Base-by-base conservation (phyloP, 2,888 invertebrate species). In the Lomographa bimaculata region DNA sequence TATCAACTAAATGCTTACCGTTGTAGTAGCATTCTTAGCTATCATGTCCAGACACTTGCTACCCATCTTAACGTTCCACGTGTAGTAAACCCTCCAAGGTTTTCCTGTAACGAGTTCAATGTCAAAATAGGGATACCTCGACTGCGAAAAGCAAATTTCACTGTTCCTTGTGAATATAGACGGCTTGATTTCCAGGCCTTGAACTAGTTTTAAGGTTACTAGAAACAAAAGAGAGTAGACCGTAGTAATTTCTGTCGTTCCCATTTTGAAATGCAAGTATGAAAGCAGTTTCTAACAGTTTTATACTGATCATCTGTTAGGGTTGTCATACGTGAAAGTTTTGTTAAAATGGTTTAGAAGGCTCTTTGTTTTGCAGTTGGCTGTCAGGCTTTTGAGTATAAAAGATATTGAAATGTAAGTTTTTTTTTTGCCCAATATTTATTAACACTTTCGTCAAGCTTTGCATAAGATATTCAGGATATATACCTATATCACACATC, bases 41-140 rank as follows among this genome's bases (percentile, higher is more conserved):
- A 36, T 52, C 49, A 85, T 62, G 51, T 83, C 79, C 35, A 84
- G 20, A 26, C 85, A 85, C 30, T 64, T 68, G 0, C 49, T 26
- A 0, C 63, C 63, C 42, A 79, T 10, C 1, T 68, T 64, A 55
- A 78, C 57, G 20, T 80, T 77, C 84, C 84, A 86, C 0, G 76
- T 60, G 12, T 78, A 77, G 34, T 79, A 81, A 5, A 83, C 68
- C 19, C 78, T 57, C 85, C 86, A 86, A 0, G 71, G 58, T 9
- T 55, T 63, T 0, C 75, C 78, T 0, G 76, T 26, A 0, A 84
- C 64, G 35, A 72, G 33, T 0, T 84, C 77, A 0, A 64, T 49
- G 7, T 79, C 78, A 29, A 85, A 86, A 30, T 64, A 76, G 0
- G 85, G 77, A 0, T 77, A 52, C 7, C 54, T 63, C 0, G 57